Evolutionary conservation across 2,797 vertebrate genomes (phyloP).

Genomic region (Spea hammondii): DNA sequence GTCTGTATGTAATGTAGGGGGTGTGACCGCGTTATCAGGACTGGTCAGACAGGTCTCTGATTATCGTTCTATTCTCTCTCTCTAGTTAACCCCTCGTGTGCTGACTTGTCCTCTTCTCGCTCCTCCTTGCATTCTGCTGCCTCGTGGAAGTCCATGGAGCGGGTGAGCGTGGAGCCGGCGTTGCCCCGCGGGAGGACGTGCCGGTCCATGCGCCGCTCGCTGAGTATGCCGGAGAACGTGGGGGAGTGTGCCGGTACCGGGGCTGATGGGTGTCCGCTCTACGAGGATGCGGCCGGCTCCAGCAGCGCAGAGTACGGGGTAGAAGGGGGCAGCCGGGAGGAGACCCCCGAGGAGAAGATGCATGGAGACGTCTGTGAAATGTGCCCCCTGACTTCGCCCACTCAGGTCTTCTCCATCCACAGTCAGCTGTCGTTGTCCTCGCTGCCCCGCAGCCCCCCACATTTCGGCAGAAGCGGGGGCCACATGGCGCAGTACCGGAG

Average conservation of each 20-base stretch:
- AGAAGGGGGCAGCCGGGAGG: background rate
- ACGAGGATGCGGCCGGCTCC: background rate
- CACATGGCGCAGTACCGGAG: conserved; percentile 27
- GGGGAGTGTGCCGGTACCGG: conserved; percentile 17
- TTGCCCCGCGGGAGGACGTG: background rate
- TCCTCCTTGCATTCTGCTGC: conserved; percentile 10
- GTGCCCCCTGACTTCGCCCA: background rate
- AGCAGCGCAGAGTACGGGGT: background rate
- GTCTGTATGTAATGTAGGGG: background rate
- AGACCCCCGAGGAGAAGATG: background rate
- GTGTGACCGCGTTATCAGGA: too few relatives aligned
- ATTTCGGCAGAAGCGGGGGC: background rate
- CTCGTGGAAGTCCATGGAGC: conserved; percentile 5
- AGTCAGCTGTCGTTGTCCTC: background rate
- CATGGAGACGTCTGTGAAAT: background rate
- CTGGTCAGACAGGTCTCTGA: too few relatives aligned
- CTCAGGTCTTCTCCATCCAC: background rate
- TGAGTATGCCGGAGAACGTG: conserved; percentile 62
- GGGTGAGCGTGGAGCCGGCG: background rate
- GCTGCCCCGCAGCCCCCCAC: background rate
- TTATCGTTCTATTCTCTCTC: background rate
- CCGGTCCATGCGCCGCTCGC: conserved; percentile 57
- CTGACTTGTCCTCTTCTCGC: background rate
- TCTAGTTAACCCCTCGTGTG: conserved; percentile 6
- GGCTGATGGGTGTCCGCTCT: background rate